These are phyloP conservation scores for Tipula lateralis DNA, from an alignment of 2,888 invertebrate genomes.

Conservation along the genomic window DNA sequence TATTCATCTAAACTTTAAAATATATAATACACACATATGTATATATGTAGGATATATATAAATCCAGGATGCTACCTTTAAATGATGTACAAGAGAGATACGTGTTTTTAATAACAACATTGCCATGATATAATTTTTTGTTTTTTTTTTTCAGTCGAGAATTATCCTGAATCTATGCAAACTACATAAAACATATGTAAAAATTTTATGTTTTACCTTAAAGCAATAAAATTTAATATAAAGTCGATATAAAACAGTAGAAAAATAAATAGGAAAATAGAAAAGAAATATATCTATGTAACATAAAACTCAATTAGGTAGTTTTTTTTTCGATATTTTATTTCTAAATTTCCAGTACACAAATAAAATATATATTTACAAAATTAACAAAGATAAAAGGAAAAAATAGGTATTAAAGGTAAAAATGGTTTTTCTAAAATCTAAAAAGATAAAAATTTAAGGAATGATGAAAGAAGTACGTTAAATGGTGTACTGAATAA, in stretches of 20 bases:
- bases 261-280: not conserved
- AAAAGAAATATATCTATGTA: not conserved
- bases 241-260: not conserved
- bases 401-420: not conserved
- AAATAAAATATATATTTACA: not conserved
- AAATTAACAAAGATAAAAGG: not conserved
- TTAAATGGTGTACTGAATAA: not conserved
- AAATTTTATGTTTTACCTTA: not conserved
- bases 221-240: slow-evolving; percentile 11
- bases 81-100: not conserved
- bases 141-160: not conserved
- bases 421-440: not conserved
- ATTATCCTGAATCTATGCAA: not conserved
- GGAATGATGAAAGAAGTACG: not conserved
- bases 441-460: not conserved
- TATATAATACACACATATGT: not conserved
- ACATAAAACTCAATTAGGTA: not conserved
- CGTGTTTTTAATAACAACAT: not conserved
- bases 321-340: not conserved
- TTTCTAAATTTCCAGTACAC: not conserved
- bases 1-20: not conserved
- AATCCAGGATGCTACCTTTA: not conserved
- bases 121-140: not conserved
- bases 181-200: not conserved
- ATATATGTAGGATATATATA: not conserved